A percentile compares a stretch with the other conserved stretches of the same genome.
Conservation (phyloP, 2,113 vertebrate species). For the Spilogale gracilis region DNA sequence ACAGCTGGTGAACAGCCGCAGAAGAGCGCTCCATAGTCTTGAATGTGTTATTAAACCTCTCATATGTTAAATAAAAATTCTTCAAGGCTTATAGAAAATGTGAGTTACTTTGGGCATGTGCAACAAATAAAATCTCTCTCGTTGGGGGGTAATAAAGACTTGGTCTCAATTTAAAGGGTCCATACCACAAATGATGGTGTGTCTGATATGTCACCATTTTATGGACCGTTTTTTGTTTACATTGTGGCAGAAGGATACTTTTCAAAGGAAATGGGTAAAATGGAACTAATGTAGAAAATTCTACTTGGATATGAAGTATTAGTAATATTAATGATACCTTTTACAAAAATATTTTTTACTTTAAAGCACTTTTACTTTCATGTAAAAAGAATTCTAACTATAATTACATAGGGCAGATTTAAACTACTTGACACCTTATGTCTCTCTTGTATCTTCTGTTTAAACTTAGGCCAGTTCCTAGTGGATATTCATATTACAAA, state of each 20-base stretch:
- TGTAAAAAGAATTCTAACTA: conserved; percentile 70
- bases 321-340: conserved; percentile 50
- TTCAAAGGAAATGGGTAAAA: conserved; percentile 63
- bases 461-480: conserved; percentile 59
- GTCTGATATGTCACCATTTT: conserved; percentile 46
- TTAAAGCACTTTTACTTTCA: conserved; percentile 73
- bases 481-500: conserved; percentile 48
- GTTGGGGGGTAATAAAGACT: conserved; percentile 59
- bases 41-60: conserved; percentile 68
- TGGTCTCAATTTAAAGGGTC: conserved; percentile 58
- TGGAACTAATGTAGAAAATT: conserved; percentile 62
- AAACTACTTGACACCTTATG: conserved; percentile 27
- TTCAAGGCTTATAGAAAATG: conserved; percentile 73
- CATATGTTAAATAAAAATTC: conserved; percentile 76
- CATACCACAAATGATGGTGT: conserved; percentile 47
- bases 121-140: conserved; percentile 73
- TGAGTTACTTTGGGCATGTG: conserved; percentile 66
- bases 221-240: conserved; percentile 61
- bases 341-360: conserved; percentile 72
- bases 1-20: conserved; percentile 80
- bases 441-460: conserved; percentile 66
- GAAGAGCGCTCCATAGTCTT: conserved; percentile 68
- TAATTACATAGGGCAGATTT: conserved; percentile 51
- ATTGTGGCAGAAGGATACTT: conserved; percentile 58
- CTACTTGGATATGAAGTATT: conserved; percentile 52